A percentile compares a stretch with the other conserved stretches of the same genome.
Conservation (phyloP, 2,888 invertebrate genomes). For the Agrypnus murinus region DNA sequence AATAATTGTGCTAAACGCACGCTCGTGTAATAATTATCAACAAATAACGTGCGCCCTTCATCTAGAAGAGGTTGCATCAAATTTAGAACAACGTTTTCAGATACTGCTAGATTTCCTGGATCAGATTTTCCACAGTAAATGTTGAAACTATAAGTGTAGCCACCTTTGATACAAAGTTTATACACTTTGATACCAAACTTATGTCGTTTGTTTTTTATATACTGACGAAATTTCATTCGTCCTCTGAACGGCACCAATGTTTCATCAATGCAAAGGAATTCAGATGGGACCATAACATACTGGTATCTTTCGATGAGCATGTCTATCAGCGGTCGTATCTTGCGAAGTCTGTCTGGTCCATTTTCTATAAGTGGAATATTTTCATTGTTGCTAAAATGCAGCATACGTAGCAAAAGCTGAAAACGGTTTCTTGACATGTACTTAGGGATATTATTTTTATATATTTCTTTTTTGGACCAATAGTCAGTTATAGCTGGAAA, state of each 20-base stretch:
- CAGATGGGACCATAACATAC: slow-evolving; percentile 46
- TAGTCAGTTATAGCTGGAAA: slow-evolving; percentile 46
- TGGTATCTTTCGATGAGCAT: slow-evolving; percentile 42
- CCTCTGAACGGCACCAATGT: slow-evolving; percentile 47
- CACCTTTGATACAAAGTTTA: slow-evolving; percentile 41
- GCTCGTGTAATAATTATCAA: slow-evolving; percentile 51
- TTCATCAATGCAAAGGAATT: slow-evolving; percentile 55
- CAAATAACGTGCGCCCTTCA: slow-evolving; percentile 47
- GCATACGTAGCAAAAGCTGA: slow-evolving; percentile 33
- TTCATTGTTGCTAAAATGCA: slow-evolving; percentile 46
- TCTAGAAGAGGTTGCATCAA: slow-evolving; percentile 46
- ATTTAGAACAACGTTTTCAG: slow-evolving; percentile 24
- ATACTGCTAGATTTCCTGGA: slow-evolving; percentile 25
- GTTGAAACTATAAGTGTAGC: slow-evolving; percentile 42
- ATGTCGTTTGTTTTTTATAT: slow-evolving; percentile 44
- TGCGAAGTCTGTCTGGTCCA: no score
- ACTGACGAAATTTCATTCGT: slow-evolving; percentile 45
- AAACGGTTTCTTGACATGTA: slow-evolving; percentile 43
- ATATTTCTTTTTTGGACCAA: slow-evolving; percentile 39
- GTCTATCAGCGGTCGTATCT: slow-evolving; percentile 37
- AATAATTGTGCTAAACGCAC: slow-evolving; percentile 11
- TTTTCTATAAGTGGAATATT: slow-evolving; percentile 8
- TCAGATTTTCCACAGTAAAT: slow-evolving; percentile 30
- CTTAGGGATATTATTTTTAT: background rate
- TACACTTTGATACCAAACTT: slow-evolving; percentile 48